Base-by-base conservation (phyloP, 1,140 invertebrate species). In the Drusus annulatus region DNA sequence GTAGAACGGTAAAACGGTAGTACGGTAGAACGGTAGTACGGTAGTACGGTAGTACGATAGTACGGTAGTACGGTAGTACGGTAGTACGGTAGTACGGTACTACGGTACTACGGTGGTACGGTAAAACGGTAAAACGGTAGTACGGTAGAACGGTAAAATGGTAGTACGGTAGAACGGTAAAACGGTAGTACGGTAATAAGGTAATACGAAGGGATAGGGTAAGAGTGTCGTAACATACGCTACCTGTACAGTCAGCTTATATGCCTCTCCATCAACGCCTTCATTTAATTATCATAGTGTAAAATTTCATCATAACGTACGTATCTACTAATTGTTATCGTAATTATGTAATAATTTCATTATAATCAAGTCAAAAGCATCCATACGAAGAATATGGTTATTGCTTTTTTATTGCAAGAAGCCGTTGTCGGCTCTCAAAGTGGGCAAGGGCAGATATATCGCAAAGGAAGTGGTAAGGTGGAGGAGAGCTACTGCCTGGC, bases 371-470 rank as follows among this genome's bases (percentile, higher is more conserved):
- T 81, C 76, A 85, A 87, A 89, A 89, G 88, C 88, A 87, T 88
- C 88, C 88, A 89, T 86, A 88, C 86, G 88, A 87, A 87, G 87
- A 88, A 85, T 87, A 89, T 86, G 88, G 87, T 90, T 90, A 90
- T 90, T 90, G 88, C 88, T 90, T 85, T 87, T 85, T 89, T 90
- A 89, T 90, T 89, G 88, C 88, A 87, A 89, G 87, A 88, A 82
- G 75, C 78, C 87, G 87, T 86, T 87, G 79, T 85, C 78, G 80
- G 82, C 80, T 86, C 76, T 77, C 75, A 78, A 82, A 84, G 76
- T 84, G 84, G 83, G 82, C 81, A 78, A 79, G 80, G 76, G 80
- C 76, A 36, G 85, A 71, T 62, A 77, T 63, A 65, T 60, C 50
- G 76, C 76, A 58, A 63, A 63, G 5, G 50, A 50, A 62, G 80